Evolutionary conservation across 1,140 invertebrate species (phyloP), one percentile per base, ranked within the genome.

Genomic region (Calycopis cecrops): DNA sequence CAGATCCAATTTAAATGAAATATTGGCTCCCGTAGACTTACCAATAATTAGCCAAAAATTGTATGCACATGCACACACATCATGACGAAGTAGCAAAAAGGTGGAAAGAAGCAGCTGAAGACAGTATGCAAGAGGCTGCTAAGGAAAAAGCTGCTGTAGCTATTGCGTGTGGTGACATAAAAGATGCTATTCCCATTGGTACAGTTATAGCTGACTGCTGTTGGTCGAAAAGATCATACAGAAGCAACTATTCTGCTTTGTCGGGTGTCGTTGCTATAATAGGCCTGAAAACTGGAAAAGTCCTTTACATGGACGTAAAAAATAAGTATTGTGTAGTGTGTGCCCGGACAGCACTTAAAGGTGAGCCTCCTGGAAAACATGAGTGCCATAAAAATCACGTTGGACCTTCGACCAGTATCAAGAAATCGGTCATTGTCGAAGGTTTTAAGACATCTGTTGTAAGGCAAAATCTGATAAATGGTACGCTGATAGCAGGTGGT

Each of bases 261-360:
- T 76, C 75, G 34, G 78, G 76, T n/a, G 60, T 59, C 7, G 73
- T 56, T 16, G 62, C 63, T 1, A 77, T 88, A 21, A 62, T 88
- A 54, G 87, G 85, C 1, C 50, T 52, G 18, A 52, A 67, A 33
- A 79, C 77, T 0, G 63, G 70, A 47, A 69, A 85, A 68, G 62
- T 88, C 11, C 60, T 89, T 1, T 84, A 71, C 57, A 52, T 82
- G 21, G 76, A 65, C 4, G 60, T 85, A 0, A 58, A 76, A 84
- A 84, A 65, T 73, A 87, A 84, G 63, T 78, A 69, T 61, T 89
- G 83, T 51, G 54, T 56, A 4, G 64, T 73, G 17, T 87, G 82
- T 57, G 52, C 52, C 7, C 54, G 52, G 11, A 67, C 69, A 8
- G 21, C 67, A 59, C 57, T 58, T 8, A 58, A 56, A 64, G 33